Conservation (phyloP, 2,797 vertebrate species). For the Heliangelus exortis region DNA sequence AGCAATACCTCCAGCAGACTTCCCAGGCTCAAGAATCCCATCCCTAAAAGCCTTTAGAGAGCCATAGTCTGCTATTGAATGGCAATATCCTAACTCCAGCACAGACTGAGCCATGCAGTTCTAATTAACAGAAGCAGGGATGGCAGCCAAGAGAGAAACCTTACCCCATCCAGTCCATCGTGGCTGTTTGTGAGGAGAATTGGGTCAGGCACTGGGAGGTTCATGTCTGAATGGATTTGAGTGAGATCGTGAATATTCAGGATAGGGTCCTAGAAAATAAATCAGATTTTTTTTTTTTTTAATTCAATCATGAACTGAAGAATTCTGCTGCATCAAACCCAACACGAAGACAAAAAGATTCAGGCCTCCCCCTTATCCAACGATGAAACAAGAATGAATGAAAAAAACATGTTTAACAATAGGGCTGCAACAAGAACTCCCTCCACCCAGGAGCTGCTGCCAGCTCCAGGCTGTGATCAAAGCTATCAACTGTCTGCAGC, state of each 20-base stretch:
- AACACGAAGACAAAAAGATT: neutral
- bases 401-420: neutral
- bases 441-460: rapidly evolving
- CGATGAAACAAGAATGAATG: neutral
- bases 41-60: neutral
- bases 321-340: neutral
- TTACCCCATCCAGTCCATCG: constrained; percentile 93
- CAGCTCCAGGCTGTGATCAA: neutral
- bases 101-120: neutral
- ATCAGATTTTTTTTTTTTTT: neutral
- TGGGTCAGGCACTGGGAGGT: constrained; percentile 95
- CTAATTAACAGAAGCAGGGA: neutral
- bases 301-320: neutral
- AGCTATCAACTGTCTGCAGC: neutral
- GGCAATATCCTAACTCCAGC: neutral
- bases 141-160: constrained; percentile 54
- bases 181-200: constrained; percentile 95
- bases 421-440: neutral
- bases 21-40: neutral
- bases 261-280: constrained; percentile 88
- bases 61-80: neutral
- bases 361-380: neutral
- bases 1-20: neutral
- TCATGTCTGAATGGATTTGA: constrained; percentile 97
- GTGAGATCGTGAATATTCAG: constrained; percentile 95